Percentiles rank a stretch among this genome's conserved stretches.
Evolutionary conservation across 2,113 vertebrate species (phyloP).

Genomic region (Otis tarda): DNA sequence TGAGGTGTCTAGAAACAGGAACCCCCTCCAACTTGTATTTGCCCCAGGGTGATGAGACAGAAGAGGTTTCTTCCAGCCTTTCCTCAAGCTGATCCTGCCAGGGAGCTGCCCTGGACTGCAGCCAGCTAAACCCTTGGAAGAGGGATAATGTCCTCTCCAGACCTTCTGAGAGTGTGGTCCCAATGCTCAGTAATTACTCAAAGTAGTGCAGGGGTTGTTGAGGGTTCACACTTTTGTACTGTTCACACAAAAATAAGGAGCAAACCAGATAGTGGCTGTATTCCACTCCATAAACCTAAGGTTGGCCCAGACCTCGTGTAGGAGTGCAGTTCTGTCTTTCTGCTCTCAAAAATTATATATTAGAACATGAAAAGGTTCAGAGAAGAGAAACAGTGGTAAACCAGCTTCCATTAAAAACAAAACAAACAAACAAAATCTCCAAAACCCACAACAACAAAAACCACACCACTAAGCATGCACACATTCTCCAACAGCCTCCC

Average conservation of each 20-base stretch:
- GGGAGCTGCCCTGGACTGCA: neutral
- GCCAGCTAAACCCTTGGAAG: neutral
- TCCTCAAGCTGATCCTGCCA: neutral
- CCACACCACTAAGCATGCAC: fast-evolving
- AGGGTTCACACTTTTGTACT: neutral
- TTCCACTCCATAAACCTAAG: neutral
- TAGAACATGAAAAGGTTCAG: neutral
- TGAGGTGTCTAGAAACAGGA: neutral
- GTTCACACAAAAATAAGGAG: neutral
- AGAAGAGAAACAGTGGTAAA: neutral
- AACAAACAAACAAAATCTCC: neutral
- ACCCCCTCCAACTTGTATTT: neutral
- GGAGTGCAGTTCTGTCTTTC: neutral
- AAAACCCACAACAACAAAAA: neutral
- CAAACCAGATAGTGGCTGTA: neutral
- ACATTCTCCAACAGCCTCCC: neutral
- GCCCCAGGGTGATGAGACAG: neutral
- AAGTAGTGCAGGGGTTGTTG: neutral
- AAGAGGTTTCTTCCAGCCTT: neutral
- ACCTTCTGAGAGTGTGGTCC: neutral
- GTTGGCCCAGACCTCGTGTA: neutral
- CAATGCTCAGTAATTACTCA: neutral
- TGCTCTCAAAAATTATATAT: neutral
- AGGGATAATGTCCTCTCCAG: neutral
- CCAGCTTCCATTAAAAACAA: neutral